phyloP scores from a whole-genome alignment of 53 echinoderm and acorn worm genomes.

The Henricia sp. region DNA sequence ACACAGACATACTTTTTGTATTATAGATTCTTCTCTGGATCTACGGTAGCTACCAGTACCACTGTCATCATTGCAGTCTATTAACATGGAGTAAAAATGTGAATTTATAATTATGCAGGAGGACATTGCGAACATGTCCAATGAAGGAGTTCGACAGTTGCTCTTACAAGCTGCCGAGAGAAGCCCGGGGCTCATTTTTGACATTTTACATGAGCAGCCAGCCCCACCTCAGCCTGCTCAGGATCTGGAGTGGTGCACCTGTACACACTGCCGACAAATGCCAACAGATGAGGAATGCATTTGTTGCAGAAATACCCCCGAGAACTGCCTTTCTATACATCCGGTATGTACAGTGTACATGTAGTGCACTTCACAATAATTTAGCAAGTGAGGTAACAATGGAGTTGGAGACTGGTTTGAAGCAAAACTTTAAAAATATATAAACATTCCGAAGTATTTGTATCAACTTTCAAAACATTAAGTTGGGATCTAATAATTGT shows the following conservation, averaged over 20 bases:
- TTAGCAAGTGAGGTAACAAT: not conserved
- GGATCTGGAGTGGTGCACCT: constrained; percentile 10
- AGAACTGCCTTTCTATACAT: constrained; percentile 34
- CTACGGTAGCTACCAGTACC: too few species aligned
- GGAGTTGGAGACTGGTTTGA: not conserved
- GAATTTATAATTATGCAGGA: constrained; percentile 32
- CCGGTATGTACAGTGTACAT: too few species aligned
- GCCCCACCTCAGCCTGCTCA: constrained; percentile 18
- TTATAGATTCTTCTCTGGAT: too few species aligned
- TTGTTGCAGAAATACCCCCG: constrained; percentile 22
- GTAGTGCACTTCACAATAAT: not conserved
- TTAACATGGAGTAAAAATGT: too few species aligned
- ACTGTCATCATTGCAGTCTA: too few species aligned
- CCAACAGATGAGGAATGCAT: constrained; percentile 38
- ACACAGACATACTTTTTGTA: too few species aligned
- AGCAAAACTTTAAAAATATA: not conserved
- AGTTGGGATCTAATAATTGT: not conserved
- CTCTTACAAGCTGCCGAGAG: constrained; percentile 1
- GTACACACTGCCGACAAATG: constrained; percentile 18
- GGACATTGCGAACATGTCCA: constrained; percentile 17
- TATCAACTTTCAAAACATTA: too few species aligned
- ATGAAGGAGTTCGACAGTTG: constrained; percentile 10
- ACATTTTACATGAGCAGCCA: constrained; percentile 12
- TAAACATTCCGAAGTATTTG: not conserved
- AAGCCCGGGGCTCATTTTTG: constrained; percentile 12